A percentile compares a stretch with the other conserved stretches of the same genome.
Conservation (phyloP, 2,113 vertebrate genomes). For the Vulpes vulpes region DNA sequence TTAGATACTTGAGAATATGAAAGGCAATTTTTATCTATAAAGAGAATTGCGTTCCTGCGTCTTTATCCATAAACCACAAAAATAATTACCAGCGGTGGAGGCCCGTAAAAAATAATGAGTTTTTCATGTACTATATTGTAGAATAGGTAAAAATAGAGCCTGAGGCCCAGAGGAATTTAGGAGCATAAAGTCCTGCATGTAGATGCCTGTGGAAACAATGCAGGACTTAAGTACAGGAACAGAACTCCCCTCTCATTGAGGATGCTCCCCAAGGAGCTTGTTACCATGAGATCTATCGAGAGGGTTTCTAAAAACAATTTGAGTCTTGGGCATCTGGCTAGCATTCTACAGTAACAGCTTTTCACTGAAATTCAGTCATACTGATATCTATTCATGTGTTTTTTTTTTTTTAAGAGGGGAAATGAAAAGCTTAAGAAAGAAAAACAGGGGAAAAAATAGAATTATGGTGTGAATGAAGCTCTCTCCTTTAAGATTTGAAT, state of each 20-base stretch:
- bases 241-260: conserved; percentile 53
- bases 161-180: conserved; percentile 22
- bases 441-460: neutral
- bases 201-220: neutral
- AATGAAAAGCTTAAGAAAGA: neutral
- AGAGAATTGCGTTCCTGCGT: conserved; percentile 16
- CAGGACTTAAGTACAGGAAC: conserved; percentile 9
- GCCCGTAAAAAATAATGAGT: conserved; percentile 54
- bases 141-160: conserved; percentile 57
- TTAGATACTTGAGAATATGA: neutral
- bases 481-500: conserved; percentile 9
- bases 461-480: neutral
- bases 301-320: conserved; percentile 6
- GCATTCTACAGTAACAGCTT: neutral
- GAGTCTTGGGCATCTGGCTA: neutral
- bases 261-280: conserved; percentile 41
- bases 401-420: neutral
- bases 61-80: conserved; percentile 43
- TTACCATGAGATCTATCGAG: conserved; percentile 16
- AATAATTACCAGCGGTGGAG: conserved; percentile 48
- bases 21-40: conserved; percentile 38
- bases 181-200: neutral
- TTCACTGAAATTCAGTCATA: conserved; percentile 38
- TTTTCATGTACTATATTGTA: conserved; percentile 36
- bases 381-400: neutral